Conservation (phyloP, 2,113 vertebrate genomes). For the Pituophis catenifer region DNA sequence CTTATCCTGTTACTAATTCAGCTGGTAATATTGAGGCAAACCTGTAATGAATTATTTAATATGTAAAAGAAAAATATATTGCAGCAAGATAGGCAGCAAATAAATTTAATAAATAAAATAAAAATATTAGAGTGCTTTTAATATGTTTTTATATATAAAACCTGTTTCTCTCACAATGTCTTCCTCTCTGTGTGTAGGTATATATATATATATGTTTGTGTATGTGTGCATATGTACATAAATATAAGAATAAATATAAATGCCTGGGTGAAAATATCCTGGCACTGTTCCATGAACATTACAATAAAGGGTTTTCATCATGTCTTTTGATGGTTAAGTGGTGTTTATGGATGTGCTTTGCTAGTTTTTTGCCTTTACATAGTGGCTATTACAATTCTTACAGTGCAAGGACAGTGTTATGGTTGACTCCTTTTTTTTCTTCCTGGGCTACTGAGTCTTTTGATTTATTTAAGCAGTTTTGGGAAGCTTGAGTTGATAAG, state of each 20-base stretch:
- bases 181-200: too few relatives aligned
- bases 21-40: neutral
- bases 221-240: neutral
- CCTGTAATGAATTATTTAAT: neutral
- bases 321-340: neutral
- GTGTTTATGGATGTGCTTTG: neutral
- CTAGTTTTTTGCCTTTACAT: too few relatives aligned
- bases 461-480: slow-evolving; percentile 28
- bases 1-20: neutral
- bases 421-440: too few relatives aligned
- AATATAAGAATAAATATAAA: neutral
- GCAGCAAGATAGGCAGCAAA: too few relatives aligned
- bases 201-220: neutral
- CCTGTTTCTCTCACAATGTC: too few relatives aligned
- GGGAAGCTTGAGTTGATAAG: too few relatives aligned
- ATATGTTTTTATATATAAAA: too few relatives aligned
- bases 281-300: neutral
- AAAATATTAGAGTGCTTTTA: neutral
- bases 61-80: neutral
- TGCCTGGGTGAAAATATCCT: neutral
- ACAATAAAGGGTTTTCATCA: too few relatives aligned
- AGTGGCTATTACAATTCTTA: neutral
- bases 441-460: neutral
- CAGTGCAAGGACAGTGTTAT: neutral
- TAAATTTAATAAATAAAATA: neutral